A percentile compares a stretch with the other conserved stretches of the same genome.
phyloP scores from a whole-genome alignment of 2,113 vertebrate species.

The Tyrannus savana region DNA sequence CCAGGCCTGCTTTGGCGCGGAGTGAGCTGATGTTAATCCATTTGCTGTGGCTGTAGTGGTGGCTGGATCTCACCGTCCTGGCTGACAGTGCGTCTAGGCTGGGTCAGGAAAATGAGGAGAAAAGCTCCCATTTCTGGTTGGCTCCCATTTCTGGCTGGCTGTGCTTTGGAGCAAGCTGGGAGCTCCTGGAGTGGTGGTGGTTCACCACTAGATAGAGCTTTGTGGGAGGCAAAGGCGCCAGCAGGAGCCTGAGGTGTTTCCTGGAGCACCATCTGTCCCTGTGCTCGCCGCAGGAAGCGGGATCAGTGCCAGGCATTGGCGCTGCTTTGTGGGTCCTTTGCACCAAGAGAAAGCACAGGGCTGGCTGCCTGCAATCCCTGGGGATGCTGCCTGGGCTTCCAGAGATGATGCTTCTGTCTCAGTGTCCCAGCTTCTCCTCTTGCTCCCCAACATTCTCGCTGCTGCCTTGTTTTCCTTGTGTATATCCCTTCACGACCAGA shows the following conservation, averaged over 20 bases:
- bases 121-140: neutral
- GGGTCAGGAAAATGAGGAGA: neutral
- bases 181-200: neutral
- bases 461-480: neutral
- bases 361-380: neutral
- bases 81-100: neutral
- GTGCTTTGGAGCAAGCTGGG: neutral
- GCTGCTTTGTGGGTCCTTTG: neutral
- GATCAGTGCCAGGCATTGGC: neutral
- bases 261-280: neutral
- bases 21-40: neutral
- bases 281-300: neutral
- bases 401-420: neutral
- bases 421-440: neutral
- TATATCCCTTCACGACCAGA: fast-evolving
- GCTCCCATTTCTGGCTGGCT: neutral
- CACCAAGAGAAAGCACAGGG: neutral
- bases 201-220: neutral
- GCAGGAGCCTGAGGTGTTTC: neutral
- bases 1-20: neutral
- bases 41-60: neutral
- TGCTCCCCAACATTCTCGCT: neutral
- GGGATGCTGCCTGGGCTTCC: neutral
- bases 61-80: neutral
- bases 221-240: neutral